Conservation (phyloP, 1,140 invertebrate genomes). For the Neodiprion virginianus region DNA sequence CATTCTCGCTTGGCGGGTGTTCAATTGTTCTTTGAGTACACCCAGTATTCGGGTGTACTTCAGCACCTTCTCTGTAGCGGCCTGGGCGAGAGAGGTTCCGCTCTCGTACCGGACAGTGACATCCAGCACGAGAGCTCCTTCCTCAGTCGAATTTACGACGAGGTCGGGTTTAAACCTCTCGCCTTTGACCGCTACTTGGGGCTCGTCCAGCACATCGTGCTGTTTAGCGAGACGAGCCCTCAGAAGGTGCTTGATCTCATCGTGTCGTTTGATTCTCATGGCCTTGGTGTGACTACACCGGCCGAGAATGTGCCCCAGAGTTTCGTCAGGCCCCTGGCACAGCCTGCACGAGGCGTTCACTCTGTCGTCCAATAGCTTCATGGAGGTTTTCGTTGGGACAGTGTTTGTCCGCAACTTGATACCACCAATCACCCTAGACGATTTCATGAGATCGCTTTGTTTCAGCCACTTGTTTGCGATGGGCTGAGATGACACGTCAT, state of each 20-base stretch:
- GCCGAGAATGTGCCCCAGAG: conserved; percentile 2
- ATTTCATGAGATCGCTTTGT: conserved; percentile 26
- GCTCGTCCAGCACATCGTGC: neutral
- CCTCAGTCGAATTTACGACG: neutral
- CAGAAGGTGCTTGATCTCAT: conserved; percentile 35
- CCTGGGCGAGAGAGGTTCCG: neutral
- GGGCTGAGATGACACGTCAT: conserved; percentile 21
- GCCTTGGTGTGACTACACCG: neutral
- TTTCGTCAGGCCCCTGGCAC: neutral
- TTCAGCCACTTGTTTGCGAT: conserved; percentile 30
- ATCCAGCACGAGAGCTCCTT: neutral
- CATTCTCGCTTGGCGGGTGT: neutral
- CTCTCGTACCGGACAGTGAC: conserved; percentile 5
- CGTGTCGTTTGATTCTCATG: conserved; percentile 15
- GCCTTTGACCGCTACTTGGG: neutral
- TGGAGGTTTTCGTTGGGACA: neutral
- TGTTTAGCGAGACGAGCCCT: neutral
- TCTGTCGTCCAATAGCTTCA: neutral
- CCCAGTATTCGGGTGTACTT: neutral
- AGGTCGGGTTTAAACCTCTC: conserved; percentile 1
- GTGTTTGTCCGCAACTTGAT: conserved; percentile 3
- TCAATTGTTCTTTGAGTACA: conserved; percentile 7
- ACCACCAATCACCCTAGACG: neutral
- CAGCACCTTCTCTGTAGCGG: neutral
- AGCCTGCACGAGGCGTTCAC: neutral